Conservation (phyloP, 2,888 invertebrate species). For the Uloborus plumipes region DNA sequence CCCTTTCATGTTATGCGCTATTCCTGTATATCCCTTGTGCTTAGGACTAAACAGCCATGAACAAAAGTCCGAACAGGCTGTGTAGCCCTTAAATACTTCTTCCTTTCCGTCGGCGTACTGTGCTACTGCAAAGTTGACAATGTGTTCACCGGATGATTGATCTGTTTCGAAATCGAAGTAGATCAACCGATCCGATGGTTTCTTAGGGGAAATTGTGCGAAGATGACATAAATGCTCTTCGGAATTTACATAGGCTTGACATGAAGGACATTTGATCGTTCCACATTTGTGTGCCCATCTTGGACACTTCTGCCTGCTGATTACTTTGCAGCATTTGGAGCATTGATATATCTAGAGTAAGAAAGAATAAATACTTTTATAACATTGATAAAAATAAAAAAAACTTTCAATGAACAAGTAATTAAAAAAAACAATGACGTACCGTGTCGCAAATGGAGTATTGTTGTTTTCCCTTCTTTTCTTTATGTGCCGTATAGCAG, state of each 20-base stretch:
- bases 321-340: too few relatives aligned
- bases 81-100: not conserved
- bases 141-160: too few relatives aligned
- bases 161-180: not conserved
- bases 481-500: conserved; percentile 15
- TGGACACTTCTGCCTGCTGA: too few relatives aligned
- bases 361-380: too few relatives aligned
- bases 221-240: not conserved
- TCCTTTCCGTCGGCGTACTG: not conserved
- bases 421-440: not conserved
- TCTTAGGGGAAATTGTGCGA: not conserved
- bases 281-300: too few relatives aligned
- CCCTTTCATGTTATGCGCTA: not conserved
- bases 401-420: too few relatives aligned
- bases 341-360: too few relatives aligned
- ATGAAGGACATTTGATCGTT: too few relatives aligned
- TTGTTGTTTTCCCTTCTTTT: not conserved
- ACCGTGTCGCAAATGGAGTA: conserved; percentile 8
- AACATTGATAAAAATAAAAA: too few relatives aligned
- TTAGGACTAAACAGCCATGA: not conserved
- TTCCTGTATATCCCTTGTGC: not conserved
- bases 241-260: too few relatives aligned
- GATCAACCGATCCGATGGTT: not conserved
- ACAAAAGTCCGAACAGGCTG: not conserved
- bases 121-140: too few relatives aligned